A percentile compares a stretch with the other conserved stretches of the same genome.
phyloP scores from a whole-genome alignment of 2,113 vertebrate genomes.

The Delphinus delphis region DNA sequence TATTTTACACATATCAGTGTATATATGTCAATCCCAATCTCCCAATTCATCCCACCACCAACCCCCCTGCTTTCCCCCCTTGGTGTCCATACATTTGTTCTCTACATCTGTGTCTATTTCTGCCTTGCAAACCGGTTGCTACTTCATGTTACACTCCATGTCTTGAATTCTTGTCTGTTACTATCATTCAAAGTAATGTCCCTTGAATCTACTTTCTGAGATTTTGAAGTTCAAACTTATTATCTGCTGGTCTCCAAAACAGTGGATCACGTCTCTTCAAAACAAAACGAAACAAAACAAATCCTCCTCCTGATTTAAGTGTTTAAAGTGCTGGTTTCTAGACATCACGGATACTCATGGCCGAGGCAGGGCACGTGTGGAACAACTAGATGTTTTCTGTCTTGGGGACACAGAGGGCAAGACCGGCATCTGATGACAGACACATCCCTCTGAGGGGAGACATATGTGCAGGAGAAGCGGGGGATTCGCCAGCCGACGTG shows the following conservation, averaged over 20 bases:
- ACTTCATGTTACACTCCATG: background rate
- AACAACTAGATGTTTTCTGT: background rate
- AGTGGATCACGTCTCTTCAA: background rate
- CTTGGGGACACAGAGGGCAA: background rate
- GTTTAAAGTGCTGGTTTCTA: background rate
- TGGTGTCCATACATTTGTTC: too few relatives aligned
- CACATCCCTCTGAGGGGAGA: background rate
- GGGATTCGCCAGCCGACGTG: background rate
- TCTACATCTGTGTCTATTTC: too few relatives aligned
- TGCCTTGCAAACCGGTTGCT: background rate
- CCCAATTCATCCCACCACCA: too few relatives aligned
- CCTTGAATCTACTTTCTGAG: background rate
- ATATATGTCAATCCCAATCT: too few relatives aligned
- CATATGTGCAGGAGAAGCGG: too few relatives aligned
- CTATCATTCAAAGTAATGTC: background rate
- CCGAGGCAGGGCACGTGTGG: accelerated
- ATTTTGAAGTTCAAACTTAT: background rate
- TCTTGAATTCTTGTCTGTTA: constrained; percentile 6
- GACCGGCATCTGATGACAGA: background rate
- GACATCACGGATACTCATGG: background rate
- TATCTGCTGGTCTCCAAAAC: background rate
- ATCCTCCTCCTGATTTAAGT: background rate
- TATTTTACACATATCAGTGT: too few relatives aligned
- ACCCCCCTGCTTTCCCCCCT: too few relatives aligned
- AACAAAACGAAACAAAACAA: background rate